Base-by-base conservation (phyloP, 1,140 invertebrate genomes). In the Brachionus sp. region DNA sequence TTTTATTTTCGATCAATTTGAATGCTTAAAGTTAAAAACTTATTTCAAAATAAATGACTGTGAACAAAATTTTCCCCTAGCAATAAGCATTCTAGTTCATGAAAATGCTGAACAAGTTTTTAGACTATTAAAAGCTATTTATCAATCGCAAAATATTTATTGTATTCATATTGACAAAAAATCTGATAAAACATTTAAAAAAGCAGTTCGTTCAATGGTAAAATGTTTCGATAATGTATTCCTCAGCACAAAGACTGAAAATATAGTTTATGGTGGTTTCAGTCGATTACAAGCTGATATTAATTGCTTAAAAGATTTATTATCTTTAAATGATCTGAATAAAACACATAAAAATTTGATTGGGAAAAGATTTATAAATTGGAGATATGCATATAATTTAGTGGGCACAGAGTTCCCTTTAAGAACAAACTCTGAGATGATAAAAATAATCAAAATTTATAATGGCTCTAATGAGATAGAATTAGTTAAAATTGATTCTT, bases 211-310 rank as follows among this genome's bases (percentile, higher is more conserved):
- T 25, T 50, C 66, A 0, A 53, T 86, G 9, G 82, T 75, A 12
- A 9, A 77, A 53, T 87, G 86, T 84, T 84, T 87, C 50, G 70
- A 83, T 25, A 87, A 87, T 78, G 86, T 86, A 0, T 87, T 86
- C 64, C 33, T 88, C n/a, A 85, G 83, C 3, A 84, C 84, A 1
- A 85, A 84, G 62, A 50, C 64, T n/a, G 86, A 85, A 42, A 83
- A 85, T 46, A 84, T 88, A 12, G 77, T 85, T 13, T 86, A 86
- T 33, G 85, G 80, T 0, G 77, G 84, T 83, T 85, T 84, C 57
- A 83, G 84, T 7, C 77, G 85, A 46, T 77, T 86, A 7, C 70
- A 84, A 44, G 86, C 86, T 1, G 86, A 87, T 62, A 68, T 87
- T 6, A 86, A 85, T 37, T 87, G 86, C 77, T 85, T 88, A 86